These are phyloP conservation scores for Machimus rusticus DNA, from an alignment of 2,888 invertebrate genomes.

Conservation along the genomic window DNA sequence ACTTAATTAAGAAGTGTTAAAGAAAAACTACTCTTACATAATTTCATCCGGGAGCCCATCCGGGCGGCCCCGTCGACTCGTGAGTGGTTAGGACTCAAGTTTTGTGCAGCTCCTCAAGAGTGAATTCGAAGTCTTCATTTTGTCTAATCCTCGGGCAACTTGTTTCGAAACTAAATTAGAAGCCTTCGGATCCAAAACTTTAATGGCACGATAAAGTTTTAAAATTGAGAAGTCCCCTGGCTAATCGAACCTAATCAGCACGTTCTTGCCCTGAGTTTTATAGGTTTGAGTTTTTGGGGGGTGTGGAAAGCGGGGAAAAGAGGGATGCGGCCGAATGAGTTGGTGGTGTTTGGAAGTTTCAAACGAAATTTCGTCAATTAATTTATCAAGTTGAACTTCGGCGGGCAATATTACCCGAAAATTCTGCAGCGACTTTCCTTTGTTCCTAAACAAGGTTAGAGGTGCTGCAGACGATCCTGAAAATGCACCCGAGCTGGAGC, in stretches of 20 bases:
- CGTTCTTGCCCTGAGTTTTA: slow-evolving; percentile 20
- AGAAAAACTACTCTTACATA: slow-evolving; percentile 1
- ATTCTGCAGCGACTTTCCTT: slow-evolving; percentile 10
- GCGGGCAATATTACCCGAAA: not conserved
- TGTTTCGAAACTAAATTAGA: slow-evolving; percentile 33
- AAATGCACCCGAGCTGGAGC: not conserved
- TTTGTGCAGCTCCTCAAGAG: not conserved
- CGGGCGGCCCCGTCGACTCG: not conserved
- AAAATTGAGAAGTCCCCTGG: slow-evolving; percentile 27
- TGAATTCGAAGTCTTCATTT: slow-evolving; percentile 14
- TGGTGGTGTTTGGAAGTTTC: slow-evolving; percentile 18
- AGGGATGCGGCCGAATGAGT: not conserved
- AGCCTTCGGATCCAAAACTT: slow-evolving; percentile 27
- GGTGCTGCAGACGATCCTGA: not conserved
- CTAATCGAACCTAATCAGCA: slow-evolving; percentile 34
- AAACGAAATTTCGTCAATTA: slow-evolving; percentile 38
- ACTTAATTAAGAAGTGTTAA: slow-evolving; percentile 18
- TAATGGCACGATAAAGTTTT: slow-evolving; percentile 35
- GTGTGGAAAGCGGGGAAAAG: not conserved
- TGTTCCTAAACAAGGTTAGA: slow-evolving; percentile 11
- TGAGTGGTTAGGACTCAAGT: not conserved
- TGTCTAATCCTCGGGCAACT: slow-evolving; percentile 20
- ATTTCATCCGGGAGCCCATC: not conserved
- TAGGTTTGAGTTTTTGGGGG: not conserved
- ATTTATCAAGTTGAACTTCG: slow-evolving; percentile 32